Evolutionary conservation across 2,888 invertebrate genomes (phyloP).

Genomic region (Dynastes tityus): DNA sequence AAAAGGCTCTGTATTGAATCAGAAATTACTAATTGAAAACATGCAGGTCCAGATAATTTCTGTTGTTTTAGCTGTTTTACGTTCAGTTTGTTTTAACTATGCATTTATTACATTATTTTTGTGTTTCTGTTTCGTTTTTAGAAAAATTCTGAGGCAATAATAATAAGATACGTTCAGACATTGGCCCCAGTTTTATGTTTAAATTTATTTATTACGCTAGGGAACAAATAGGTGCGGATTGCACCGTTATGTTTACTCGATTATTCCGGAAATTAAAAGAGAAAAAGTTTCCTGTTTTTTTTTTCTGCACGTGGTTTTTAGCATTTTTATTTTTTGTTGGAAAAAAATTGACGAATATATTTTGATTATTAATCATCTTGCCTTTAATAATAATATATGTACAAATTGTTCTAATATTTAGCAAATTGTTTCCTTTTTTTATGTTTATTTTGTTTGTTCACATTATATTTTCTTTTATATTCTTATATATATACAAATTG

Average conservation of each 20-base stretch:
- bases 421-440: conserved; percentile 55
- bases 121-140: conserved; percentile 30
- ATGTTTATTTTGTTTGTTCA: conserved; percentile 61
- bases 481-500: conserved; percentile 49
- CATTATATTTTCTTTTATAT: conserved; percentile 62
- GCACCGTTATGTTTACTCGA: background rate
- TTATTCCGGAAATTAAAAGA: background rate
- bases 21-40: conserved; percentile 41
- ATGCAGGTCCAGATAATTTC: conserved; percentile 48
- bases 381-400: background rate
- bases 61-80: conserved; percentile 7
- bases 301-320: background rate
- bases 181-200: conserved; percentile 66
- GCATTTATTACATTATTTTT: conserved; percentile 15
- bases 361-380: conserved; percentile 10
- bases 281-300: conserved; percentile 9
- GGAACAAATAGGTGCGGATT: conserved; percentile 36
- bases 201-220: conserved; percentile 37
- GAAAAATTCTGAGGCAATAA: conserved; percentile 64
- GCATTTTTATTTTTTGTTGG: background rate
- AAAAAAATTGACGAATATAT: conserved; percentile 55
- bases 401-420: conserved; percentile 19
- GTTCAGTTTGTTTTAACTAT: conserved; percentile 2
- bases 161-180: conserved; percentile 68
- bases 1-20: background rate